Evolutionary conservation across 2,113 vertebrate species (phyloP).

Genomic region (Oxyruncus cristatus): DNA sequence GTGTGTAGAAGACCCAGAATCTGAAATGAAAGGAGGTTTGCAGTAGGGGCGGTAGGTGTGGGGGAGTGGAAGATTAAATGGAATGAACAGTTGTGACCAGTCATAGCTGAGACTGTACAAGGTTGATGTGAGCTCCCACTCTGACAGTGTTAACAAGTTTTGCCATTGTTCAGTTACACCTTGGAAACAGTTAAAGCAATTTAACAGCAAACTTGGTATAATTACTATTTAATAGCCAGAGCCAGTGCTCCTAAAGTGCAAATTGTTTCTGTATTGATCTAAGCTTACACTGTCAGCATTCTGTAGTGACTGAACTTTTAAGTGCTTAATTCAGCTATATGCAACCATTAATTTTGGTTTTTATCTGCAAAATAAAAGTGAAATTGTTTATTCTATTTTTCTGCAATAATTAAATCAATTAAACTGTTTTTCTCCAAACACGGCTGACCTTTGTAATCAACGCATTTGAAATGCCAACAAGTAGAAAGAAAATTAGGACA

Average conservation of each 20-base stretch:
- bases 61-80: background rate
- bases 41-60: background rate
- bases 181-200: constrained; percentile 31
- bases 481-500: background rate
- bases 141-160: background rate
- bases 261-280: constrained; percentile 76
- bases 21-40: background rate
- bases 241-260: constrained; percentile 28
- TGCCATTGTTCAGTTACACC: background rate
- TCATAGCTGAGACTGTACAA: background rate
- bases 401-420: constrained; percentile 70
- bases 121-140: background rate
- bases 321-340: constrained; percentile 73
- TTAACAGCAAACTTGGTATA: constrained; percentile 58
- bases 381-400: constrained; percentile 53
- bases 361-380: constrained; percentile 64
- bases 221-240: constrained; percentile 71
- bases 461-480: constrained; percentile 63
- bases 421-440: background rate
- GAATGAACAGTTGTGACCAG: background rate
- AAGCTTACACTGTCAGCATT: constrained; percentile 66
- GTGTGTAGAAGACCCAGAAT: rapidly evolving
- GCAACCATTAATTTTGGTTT: constrained; percentile 68
- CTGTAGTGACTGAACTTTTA: constrained; percentile 69
- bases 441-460: constrained; percentile 39